These are phyloP conservation scores for Emydura subglobosa DNA, from an alignment of 2,113 vertebrate species.

Conservation along the genomic window DNA sequence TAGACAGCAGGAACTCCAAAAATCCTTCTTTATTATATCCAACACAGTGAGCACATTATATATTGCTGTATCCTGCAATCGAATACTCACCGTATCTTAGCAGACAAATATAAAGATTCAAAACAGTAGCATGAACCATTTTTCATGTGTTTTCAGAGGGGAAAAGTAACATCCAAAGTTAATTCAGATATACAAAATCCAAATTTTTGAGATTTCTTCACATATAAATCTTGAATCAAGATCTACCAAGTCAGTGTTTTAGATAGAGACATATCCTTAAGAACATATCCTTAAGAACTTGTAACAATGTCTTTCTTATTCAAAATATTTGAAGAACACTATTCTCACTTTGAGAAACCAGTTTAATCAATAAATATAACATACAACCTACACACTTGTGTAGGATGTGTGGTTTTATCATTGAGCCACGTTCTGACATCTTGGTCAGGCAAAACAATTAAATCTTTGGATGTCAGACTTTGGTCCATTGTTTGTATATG, in stretches of 20 bases:
- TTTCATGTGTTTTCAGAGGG: constrained; percentile 19
- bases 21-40: constrained; percentile 51
- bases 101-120: constrained; percentile 16
- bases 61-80: constrained; percentile 35
- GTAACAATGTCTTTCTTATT: background rate
- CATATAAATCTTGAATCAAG: background rate
- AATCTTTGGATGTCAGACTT: background rate
- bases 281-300: background rate
- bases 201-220: background rate
- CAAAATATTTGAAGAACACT: background rate
- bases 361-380: background rate
- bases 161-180: constrained; percentile 13
- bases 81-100: background rate
- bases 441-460: background rate
- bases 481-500: background rate
- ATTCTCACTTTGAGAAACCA: background rate
- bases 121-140: constrained; percentile 15
- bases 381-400: background rate
- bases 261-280: background rate
- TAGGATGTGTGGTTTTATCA: background rate
- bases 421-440: background rate
- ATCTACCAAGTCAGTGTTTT: background rate
- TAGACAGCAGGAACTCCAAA: constrained; percentile 48
- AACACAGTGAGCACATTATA: constrained; percentile 35
- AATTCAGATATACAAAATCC: constrained; percentile 3